A percentile compares a stretch with the other conserved stretches of the same genome.
Conservation (phyloP, 2,888 invertebrate species). For the Hemicrepidius hirtus region DNA sequence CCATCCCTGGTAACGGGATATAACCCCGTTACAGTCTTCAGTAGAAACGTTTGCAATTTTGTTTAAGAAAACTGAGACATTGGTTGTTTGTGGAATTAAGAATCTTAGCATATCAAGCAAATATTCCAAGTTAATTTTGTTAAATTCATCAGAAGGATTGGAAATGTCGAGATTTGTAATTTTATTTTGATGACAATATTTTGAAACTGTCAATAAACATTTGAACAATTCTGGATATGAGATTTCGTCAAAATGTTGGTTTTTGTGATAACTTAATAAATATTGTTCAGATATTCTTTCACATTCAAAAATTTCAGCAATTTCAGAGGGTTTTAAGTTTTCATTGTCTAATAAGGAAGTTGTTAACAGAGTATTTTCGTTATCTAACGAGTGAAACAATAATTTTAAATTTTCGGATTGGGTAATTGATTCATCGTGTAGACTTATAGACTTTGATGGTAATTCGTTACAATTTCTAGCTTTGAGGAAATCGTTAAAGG, state of each 20-base stretch:
- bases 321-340: not conserved
- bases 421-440: not conserved
- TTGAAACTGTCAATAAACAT: too few relatives aligned
- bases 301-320: too few relatives aligned
- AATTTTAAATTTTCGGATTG: not conserved
- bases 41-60: not conserved
- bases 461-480: not conserved
- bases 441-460: not conserved
- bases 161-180: not conserved
- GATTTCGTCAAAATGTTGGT: too few relatives aligned
- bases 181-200: constrained; percentile 4
- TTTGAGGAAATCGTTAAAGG: constrained; percentile 11
- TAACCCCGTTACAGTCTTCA: too few relatives aligned
- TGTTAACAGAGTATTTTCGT: not conserved
- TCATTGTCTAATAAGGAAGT: not conserved
- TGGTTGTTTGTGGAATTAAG: not conserved
- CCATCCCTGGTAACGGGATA: too few relatives aligned
- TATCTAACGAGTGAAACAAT: not conserved
- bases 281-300: not conserved
- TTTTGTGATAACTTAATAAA: not conserved
- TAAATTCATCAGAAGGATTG: not conserved
- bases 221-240: too few relatives aligned
- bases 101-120: not conserved
- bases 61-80: not conserved
- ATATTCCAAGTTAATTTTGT: not conserved